These are phyloP conservation scores for Sarcoramphus papa DNA, from an alignment of 2,797 vertebrate genomes.

Conservation along the genomic window DNA sequence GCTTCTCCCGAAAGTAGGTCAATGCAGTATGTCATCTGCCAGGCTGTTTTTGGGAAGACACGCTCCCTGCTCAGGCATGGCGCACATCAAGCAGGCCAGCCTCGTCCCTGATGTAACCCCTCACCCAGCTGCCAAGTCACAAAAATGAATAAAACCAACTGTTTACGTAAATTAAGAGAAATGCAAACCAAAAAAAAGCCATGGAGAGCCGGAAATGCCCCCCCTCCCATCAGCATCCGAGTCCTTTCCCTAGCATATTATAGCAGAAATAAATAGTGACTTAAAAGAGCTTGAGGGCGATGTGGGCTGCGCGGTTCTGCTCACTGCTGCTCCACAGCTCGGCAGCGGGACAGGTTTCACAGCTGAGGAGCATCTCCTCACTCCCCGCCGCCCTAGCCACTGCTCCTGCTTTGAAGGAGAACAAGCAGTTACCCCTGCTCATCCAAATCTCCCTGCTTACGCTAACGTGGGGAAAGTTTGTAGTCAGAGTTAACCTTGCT, in stretches of 20 bases:
- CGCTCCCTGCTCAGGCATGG: background rate
- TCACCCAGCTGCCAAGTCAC: background rate
- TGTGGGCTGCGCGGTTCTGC: background rate
- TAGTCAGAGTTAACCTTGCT: background rate
- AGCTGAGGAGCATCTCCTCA: background rate
- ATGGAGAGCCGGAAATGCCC: background rate
- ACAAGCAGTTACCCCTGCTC: accelerated
- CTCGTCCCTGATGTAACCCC: background rate
- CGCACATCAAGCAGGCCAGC: background rate
- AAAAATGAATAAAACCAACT: background rate
- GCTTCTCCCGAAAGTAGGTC: conserved; percentile 56
- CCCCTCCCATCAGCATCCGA: accelerated
- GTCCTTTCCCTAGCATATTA: background rate
- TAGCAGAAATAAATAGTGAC: background rate
- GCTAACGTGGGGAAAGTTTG: accelerated
- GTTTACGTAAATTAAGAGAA: background rate
- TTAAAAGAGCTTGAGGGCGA: accelerated
- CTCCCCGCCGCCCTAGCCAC: background rate
- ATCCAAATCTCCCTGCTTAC: background rate
- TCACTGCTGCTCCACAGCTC: background rate
- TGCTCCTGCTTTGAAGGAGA: background rate
- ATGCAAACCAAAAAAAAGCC: background rate
- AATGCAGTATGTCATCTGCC: background rate
- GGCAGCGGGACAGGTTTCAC: background rate
- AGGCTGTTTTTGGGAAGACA: background rate